A percentile compares a stretch with the other conserved stretches of the same genome.
phyloP scores from a whole-genome alignment of 1,140 invertebrate species.

The Drosophila punjabiensis region DNA sequence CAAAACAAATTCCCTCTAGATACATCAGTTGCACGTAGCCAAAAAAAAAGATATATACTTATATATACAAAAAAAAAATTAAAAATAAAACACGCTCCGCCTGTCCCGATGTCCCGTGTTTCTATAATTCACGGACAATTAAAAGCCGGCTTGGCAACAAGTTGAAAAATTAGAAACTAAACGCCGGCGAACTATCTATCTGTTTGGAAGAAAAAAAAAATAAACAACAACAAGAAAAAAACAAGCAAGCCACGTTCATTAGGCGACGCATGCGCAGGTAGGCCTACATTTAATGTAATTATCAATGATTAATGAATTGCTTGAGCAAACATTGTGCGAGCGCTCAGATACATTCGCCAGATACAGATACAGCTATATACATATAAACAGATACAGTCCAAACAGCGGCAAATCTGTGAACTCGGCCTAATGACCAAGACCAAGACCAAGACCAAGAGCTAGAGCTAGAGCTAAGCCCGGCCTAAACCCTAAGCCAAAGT shows the following conservation, averaged over 20 bases:
- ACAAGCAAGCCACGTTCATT: slow-evolving; percentile 47
- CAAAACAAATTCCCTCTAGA: slow-evolving; percentile 50
- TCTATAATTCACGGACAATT: slow-evolving; percentile 79
- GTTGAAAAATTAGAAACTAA: slow-evolving; percentile 63
- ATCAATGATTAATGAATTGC: slow-evolving; percentile 82
- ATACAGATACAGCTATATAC: slow-evolving; percentile 8
- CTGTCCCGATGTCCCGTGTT: slow-evolving; percentile 55
- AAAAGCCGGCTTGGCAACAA: slow-evolving; percentile 72
- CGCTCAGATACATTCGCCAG: slow-evolving; percentile 24
- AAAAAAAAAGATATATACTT: neutral
- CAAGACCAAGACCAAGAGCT: slow-evolving; percentile 7
- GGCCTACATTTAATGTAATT: slow-evolving; percentile 82
- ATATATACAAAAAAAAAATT: neutral
- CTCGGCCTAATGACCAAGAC: slow-evolving; percentile 38
- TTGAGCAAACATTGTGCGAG: slow-evolving; percentile 72
- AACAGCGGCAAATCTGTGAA: slow-evolving; percentile 38
- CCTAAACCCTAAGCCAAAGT: neutral
- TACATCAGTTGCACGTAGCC: slow-evolving; percentile 63
- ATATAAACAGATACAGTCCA: neutral
- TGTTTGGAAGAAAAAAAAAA: neutral
- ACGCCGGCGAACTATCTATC: slow-evolving; percentile 56
- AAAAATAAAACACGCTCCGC: slow-evolving; percentile 21
- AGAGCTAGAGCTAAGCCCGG: neutral
- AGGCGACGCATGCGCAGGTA: slow-evolving; percentile 56
- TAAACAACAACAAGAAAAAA: neutral